Conservation (phyloP, 2,888 invertebrate species). For the Torymus aiolomorphi region DNA sequence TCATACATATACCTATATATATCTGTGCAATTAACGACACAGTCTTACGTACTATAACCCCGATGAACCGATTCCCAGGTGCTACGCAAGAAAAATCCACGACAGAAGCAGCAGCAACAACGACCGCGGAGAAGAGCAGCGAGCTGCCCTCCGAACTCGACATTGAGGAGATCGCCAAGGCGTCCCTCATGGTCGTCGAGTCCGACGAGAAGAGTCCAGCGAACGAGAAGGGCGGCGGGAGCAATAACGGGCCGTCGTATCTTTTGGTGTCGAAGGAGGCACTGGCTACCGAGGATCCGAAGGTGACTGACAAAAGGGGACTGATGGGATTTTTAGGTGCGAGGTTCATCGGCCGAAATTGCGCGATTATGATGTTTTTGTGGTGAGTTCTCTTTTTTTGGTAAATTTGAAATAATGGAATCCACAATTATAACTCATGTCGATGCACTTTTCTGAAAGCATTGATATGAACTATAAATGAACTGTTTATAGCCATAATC, state of each 20-base stretch:
- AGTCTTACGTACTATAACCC: too few species aligned
- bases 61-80: not conserved
- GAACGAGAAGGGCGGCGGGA: not conserved
- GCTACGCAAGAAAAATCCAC: constrained; percentile 4
- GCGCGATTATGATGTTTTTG: constrained; percentile 27
- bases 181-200: not conserved
- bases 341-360: constrained; percentile 30
- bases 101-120: not conserved
- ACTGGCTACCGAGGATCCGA: not conserved
- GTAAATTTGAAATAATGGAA: too few species aligned
- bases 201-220: not conserved
- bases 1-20: too few species aligned
- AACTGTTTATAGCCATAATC: too few species aligned
- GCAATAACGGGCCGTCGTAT: constrained; percentile 6
- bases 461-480: too few species aligned
- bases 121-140: not conserved
- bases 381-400: too few species aligned
- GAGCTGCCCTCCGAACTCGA: not conserved
- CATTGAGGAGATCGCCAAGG: constrained; percentile 26
- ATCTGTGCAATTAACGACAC: too few species aligned
- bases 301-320: too few species aligned
- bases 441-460: too few species aligned
- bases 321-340: constrained; percentile 21
- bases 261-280: constrained; percentile 28
- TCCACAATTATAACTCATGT: too few species aligned